These are phyloP conservation scores for Eremobia ochroleuca DNA, from an alignment of 2,888 invertebrate species.

Conservation along the genomic window DNA sequence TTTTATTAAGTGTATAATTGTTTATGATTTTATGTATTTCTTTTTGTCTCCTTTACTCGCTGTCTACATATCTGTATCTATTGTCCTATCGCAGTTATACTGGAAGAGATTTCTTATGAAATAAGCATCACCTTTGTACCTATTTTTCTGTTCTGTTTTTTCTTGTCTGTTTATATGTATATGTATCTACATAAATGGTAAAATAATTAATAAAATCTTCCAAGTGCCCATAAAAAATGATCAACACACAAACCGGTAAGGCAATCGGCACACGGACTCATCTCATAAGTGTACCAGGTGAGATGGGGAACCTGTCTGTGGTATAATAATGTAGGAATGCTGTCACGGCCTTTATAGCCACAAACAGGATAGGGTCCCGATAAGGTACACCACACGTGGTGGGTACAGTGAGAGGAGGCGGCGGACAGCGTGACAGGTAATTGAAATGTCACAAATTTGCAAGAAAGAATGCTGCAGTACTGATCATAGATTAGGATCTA, in stretches of 20 bases:
- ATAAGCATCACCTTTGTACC: too few relatives aligned
- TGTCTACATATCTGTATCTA: too few relatives aligned
- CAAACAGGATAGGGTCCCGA: constrained; percentile 54
- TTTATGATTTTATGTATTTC: too few relatives aligned
- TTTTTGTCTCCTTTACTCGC: too few relatives aligned
- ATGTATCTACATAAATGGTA: too few relatives aligned
- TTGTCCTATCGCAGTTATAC: too few relatives aligned
- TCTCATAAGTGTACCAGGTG: constrained; percentile 67
- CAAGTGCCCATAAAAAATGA: constrained; percentile 61
- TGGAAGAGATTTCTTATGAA: too few relatives aligned
- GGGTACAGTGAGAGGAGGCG: neutral
- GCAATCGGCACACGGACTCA: constrained; percentile 64
- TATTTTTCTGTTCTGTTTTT: too few relatives aligned
- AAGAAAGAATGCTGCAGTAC: neutral
- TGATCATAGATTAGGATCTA: constrained; percentile 9
- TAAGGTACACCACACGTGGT: constrained; percentile 47
- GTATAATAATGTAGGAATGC: constrained; percentile 69
- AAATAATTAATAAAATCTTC: constrained; percentile 44
- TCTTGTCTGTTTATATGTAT: too few relatives aligned
- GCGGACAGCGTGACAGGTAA: constrained; percentile 4
- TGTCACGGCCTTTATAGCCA: constrained; percentile 56
- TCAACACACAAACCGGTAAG: constrained; percentile 64
- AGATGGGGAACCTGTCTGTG: constrained; percentile 66
- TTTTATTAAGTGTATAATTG: too few relatives aligned
- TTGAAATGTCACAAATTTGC: constrained; percentile 4